Base-by-base conservation (phyloP, 2,113 vertebrate genomes). In the Fregetta grallaria region DNA sequence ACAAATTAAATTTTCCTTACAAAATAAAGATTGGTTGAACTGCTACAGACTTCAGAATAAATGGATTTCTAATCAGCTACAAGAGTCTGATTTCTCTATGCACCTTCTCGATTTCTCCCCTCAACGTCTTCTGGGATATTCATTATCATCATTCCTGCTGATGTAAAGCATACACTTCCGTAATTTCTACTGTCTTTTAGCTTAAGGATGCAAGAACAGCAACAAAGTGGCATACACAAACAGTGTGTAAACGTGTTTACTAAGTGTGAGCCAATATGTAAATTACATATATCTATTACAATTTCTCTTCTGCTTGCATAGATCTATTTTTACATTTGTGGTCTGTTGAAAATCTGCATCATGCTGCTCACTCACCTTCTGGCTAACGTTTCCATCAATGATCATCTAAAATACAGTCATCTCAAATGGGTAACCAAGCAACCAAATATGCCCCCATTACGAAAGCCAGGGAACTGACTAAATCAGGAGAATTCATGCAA, bases 1-100 rank as follows among this genome's bases (percentile, higher is more conserved):
- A 97, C 91, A 96, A 95, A 96, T 97, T 92, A 87, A 87, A 26
- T 84, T 92, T 82, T 77, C 79, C 90, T 92, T 82, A 86, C 85
- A 88, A 96, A 91, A 82, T 66, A 95, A 76, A 94, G 87, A 86
- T 71, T 44, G 73, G 74, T 55, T 90, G 83, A 92, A 88, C 83
- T 18, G 5, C 44, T 86, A 73, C 66, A 92, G 75, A 45, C 73
- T 88, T 86, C 63, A 81, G 71, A 95, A 91, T 72, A 91, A 96
- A 92, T 1, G 9, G 56, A 34, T 86, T 71, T n/a, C 73, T 86
- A 88, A 92, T 81, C 52, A 86, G 45, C 63, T 75, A 55, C 29
- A 75, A 74, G 76, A 74, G 49, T 42, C 38, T 36, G 15, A 80
- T 78, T 87, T 87, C 55, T 87, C n/a, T 42, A 13, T 42, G 45